Percentiles rank a stretch among this genome's conserved stretches.
These are phyloP conservation scores for Periophthalmus modestus DNA, from an alignment of 2,113 vertebrate species.

Conservation along the genomic window DNA sequence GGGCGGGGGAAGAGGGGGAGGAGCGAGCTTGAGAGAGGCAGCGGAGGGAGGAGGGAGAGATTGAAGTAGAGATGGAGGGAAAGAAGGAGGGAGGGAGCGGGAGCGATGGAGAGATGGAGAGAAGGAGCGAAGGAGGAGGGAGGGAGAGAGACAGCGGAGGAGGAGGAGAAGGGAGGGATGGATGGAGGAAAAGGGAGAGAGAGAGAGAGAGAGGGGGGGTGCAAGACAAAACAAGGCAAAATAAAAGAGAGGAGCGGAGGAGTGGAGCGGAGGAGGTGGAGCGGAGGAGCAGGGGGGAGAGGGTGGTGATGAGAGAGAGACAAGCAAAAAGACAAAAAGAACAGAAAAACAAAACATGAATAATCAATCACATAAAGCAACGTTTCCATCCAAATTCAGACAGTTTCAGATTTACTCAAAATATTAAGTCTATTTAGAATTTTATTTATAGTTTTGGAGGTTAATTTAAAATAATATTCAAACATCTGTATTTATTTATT, in stretches of 20 bases:
- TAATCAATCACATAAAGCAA: conserved; percentile 43
- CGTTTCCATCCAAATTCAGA: conserved; percentile 58
- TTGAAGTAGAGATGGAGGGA: no score
- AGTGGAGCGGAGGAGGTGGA: neutral
- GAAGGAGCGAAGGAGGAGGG: no score
- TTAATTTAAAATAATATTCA: neutral
- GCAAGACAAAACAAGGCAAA: neutral
- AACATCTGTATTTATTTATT: no score
- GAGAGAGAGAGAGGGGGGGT: conserved; percentile 1
- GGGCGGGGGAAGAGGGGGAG: no score
- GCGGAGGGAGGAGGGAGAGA: conserved; percentile 6
- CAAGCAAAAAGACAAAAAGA: conserved; percentile 36
- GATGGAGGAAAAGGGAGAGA: neutral
- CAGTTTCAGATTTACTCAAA: no score
- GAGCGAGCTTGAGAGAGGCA: neutral
- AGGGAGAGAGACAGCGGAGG: no score
- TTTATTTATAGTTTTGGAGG: conserved; percentile 3
- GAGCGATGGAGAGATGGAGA: no score
- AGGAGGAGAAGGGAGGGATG: no score
- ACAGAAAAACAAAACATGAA: conserved; percentile 43
- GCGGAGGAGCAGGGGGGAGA: neutral
- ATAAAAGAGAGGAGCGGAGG: neutral
- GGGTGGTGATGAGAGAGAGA: conserved; percentile 25
- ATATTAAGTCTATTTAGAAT: no score
- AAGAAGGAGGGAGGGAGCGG: no score